Conservation (phyloP, 2,797 vertebrate genomes). For the Limosa lapponica region DNA sequence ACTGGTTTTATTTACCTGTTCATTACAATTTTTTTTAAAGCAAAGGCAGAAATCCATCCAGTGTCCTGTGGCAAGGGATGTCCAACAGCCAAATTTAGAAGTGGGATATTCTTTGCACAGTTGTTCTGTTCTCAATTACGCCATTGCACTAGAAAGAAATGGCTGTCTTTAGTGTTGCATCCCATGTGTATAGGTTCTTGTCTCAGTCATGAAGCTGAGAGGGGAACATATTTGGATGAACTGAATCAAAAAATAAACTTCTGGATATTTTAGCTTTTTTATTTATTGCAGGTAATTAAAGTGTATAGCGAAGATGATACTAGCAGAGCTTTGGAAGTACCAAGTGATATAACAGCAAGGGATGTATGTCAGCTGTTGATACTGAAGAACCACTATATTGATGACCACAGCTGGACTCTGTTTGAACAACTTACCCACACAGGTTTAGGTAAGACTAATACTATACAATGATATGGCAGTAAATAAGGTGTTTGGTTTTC, state of each 20-base stretch:
- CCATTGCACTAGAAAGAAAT: background rate
- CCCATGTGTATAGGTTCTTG: background rate
- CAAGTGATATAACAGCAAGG: slow-evolving; percentile 89
- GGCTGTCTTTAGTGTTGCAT: background rate
- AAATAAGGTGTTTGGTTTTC: background rate
- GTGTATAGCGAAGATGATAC: slow-evolving; percentile 95
- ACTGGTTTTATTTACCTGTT: background rate
- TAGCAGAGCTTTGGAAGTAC: slow-evolving; percentile 92
- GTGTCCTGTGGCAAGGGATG: background rate
- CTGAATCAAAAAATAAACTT: background rate
- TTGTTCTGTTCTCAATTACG: background rate
- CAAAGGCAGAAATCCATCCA: background rate
- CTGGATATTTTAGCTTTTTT: background rate
- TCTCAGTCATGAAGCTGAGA: background rate
- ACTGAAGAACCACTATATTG: slow-evolving; percentile 93
- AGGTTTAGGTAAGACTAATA: slow-evolving; percentile 86
- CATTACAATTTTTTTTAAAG: background rate
- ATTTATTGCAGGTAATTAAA: slow-evolving; percentile 91
- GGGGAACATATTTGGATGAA: background rate
- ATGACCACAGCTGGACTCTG: slow-evolving; percentile 96
- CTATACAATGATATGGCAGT: background rate
- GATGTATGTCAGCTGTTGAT: slow-evolving; percentile 95
- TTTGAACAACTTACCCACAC: slow-evolving; percentile 89
- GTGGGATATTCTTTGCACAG: background rate
- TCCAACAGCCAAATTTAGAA: background rate